Evolutionary conservation across 2,113 vertebrate genomes (phyloP).

Genomic region (Cranoglanis bouderius): DNA sequence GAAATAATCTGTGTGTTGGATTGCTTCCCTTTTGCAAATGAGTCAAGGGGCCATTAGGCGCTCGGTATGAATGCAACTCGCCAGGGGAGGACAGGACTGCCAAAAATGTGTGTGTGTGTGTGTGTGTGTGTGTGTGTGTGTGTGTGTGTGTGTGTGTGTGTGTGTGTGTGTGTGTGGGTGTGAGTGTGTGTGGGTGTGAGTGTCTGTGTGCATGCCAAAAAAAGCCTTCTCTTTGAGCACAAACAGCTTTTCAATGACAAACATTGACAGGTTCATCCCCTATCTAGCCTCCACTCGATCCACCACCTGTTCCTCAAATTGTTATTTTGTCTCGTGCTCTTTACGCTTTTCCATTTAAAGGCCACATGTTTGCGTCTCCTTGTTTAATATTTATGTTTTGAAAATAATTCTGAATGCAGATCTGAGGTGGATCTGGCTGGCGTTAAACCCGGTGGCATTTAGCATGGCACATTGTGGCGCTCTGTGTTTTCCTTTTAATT

Average conservation of each 20-base stretch:
- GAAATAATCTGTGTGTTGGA: slow-evolving; percentile 50
- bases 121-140: not conserved
- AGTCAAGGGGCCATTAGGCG: slow-evolving; percentile 49
- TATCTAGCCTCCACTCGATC: slow-evolving; percentile 25
- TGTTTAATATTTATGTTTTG: not conserved
- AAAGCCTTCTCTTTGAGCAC: slow-evolving; percentile 23
- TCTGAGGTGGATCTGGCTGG: slow-evolving; percentile 15
- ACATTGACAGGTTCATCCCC: slow-evolving; percentile 35
- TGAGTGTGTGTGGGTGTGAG: slow-evolving; percentile 3
- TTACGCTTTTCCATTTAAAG: not conserved
- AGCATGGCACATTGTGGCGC: slow-evolving; percentile 21
- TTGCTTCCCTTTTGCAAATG: slow-evolving; percentile 42
- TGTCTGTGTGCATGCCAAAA: slow-evolving; percentile 3
- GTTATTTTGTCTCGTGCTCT: slow-evolving; percentile 19
- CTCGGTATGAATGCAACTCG: slow-evolving; percentile 41
- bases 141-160: slow-evolving; percentile 6
- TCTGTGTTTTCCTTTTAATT: slow-evolving; percentile 45
- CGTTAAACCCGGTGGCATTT: slow-evolving; percentile 34
- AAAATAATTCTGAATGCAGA: slow-evolving; percentile 26
- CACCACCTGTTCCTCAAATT: slow-evolving; percentile 29
- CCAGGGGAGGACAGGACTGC: slow-evolving; percentile 29
- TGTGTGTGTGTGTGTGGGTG: not conserved
- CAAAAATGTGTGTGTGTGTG: slow-evolving; percentile 30
- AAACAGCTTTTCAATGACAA: slow-evolving; percentile 19
- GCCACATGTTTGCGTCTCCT: not conserved